phyloP scores from a whole-genome alignment of 2,797 vertebrate genomes.

The Stomatorhinus walkeri region DNA sequence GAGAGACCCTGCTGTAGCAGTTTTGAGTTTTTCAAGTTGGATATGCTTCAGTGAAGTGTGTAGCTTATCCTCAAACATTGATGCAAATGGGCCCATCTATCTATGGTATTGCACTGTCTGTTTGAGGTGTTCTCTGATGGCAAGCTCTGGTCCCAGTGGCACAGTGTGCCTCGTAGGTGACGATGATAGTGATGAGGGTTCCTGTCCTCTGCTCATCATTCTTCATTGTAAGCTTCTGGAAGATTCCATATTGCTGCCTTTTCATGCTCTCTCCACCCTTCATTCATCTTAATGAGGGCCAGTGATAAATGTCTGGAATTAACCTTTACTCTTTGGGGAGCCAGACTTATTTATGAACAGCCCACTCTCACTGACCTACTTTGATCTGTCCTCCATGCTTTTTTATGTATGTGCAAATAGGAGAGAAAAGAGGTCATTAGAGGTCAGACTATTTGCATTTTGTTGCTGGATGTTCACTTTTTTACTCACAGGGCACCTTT shows the following conservation, averaged over 20 bases:
- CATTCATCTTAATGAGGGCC: not conserved
- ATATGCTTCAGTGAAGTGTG: not conserved
- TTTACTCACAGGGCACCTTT: not conserved
- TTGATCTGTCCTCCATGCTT: not conserved
- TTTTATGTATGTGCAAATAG: not conserved
- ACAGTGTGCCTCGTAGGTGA: not conserved
- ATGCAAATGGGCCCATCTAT: not conserved
- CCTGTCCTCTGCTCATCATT: not conserved
- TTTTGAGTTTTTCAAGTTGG: not conserved
- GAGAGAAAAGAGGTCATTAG: not conserved
- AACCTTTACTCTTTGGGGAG: not conserved
- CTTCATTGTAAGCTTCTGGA: not conserved
- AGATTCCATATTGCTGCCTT: not conserved
- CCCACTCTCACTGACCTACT: not conserved
- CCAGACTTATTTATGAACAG: not conserved
- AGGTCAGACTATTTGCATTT: not conserved
- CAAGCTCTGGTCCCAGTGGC: not conserved
- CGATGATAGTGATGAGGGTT: not conserved
- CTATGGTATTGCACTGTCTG: not conserved
- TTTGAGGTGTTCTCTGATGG: not conserved
- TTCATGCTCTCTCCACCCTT: not conserved
- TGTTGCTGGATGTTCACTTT: not conserved
- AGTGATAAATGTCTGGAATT: slow-evolving; percentile 8
- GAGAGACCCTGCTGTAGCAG: not conserved
- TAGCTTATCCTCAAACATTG: not conserved